A percentile compares a stretch with the other conserved stretches of the same genome.
Evolutionary conservation across 2,797 vertebrate species (phyloP).

Genomic region (Danio jaintianensis): DNA sequence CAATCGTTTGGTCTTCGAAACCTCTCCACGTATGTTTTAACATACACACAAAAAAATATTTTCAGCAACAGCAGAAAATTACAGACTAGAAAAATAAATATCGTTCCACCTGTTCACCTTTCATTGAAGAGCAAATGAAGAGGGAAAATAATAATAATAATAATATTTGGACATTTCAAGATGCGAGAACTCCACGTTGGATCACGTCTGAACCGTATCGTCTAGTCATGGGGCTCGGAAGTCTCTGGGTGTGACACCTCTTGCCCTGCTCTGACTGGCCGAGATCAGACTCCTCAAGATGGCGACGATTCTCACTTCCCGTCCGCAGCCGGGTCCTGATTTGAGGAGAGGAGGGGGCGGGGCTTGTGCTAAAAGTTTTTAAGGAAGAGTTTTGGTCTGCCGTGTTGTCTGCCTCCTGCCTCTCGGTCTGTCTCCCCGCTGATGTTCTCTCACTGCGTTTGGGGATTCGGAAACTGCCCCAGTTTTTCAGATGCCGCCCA

Average conservation of each 20-base stretch:
- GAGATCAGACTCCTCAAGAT: slow-evolving; percentile 79
- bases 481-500: slow-evolving; percentile 84
- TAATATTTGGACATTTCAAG: slow-evolving; percentile 76
- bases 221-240: slow-evolving; percentile 81
- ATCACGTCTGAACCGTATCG: slow-evolving; percentile 90
- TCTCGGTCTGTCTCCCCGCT: slow-evolving; percentile 55
- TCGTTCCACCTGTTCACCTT: slow-evolving; percentile 42
- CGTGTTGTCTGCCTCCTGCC: slow-evolving; percentile 64
- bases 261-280: slow-evolving; percentile 82
- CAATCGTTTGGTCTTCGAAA: slow-evolving; percentile 46
- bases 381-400: slow-evolving; percentile 55
- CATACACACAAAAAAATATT: slow-evolving; percentile 21
- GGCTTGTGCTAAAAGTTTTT: slow-evolving; percentile 56
- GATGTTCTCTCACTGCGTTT: slow-evolving; percentile 86
- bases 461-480: slow-evolving; percentile 97
- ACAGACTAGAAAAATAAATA: slow-evolving; percentile 63
- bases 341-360: slow-evolving; percentile 67
- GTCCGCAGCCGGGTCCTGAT: slow-evolving; percentile 80
- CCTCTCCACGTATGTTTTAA: slow-evolving; percentile 35
- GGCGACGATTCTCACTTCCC: slow-evolving; percentile 82
- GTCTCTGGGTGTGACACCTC: slow-evolving; percentile 79
- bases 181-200: slow-evolving; percentile 91
- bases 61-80: slow-evolving; percentile 54
- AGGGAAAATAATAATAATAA: slow-evolving; percentile 13
- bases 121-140: slow-evolving; percentile 35